phyloP scores from a whole-genome alignment of 92 coral and sea anemone genomes.

The Heteractis magnifica region DNA sequence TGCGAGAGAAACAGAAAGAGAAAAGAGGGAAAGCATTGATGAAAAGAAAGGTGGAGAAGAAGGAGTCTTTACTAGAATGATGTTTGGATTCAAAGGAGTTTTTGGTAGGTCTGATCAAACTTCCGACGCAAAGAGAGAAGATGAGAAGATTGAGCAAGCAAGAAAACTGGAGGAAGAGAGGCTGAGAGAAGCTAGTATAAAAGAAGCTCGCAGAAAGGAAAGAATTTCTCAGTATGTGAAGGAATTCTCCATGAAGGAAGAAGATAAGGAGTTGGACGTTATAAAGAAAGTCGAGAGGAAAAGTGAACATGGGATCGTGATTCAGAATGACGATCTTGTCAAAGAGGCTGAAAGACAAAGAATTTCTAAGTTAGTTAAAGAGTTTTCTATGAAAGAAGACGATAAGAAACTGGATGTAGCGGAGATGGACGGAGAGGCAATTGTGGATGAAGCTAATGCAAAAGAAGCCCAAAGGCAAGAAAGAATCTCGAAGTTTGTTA shows the following conservation, averaged over 20 bases:
- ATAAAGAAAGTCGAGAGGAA: neutral
- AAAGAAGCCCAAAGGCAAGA: constrained; percentile 27
- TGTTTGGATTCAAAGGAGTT: constrained; percentile 27
- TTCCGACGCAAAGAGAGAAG: neutral
- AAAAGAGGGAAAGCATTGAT: neutral
- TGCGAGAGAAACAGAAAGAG: neutral
- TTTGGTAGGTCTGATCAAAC: constrained; percentile 15
- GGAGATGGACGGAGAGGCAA: neutral
- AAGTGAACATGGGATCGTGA: neutral
- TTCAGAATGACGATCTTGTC: neutral
- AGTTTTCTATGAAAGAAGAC: constrained; percentile 28
- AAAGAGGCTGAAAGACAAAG: constrained; percentile 13
- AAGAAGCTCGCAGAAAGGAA: constrained; percentile 19
- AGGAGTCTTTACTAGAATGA: constrained; percentile 31
- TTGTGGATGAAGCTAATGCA: neutral
- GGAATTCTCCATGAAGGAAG: constrained; percentile 14
- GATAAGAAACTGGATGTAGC: neutral
- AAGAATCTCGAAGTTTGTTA: constrained; percentile 10
- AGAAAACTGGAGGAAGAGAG: neutral
- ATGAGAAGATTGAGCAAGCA: neutral
- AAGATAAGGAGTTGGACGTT: neutral
- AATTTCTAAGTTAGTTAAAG: constrained; percentile 21
- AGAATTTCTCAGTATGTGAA: constrained; percentile 10
- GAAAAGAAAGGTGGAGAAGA: constrained; percentile 14
- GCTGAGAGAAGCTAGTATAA: neutral